Evolutionary conservation across 2,797 vertebrate species (phyloP), one percentile per base, ranked within the genome.

Genomic region (Channa striata): DNA sequence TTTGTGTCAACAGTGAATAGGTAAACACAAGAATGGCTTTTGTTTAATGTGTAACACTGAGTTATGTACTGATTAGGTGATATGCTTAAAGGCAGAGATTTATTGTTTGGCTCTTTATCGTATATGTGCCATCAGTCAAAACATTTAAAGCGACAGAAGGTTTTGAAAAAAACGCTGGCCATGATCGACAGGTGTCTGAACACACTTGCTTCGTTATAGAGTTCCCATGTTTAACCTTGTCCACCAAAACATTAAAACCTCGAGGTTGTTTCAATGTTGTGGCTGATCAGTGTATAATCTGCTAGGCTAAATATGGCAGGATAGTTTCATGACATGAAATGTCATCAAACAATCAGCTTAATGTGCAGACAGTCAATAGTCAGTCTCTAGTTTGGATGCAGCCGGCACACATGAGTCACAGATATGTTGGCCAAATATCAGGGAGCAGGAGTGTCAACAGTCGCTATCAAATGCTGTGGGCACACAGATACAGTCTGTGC

Each of bases 1-100:
- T 72, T 57, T 89, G 77, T 87, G 81, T 83, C 78, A 88, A 72
- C 83, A 74, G 80, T 68, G 79, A 21, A 49, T 76, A 59, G 46
- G 84, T 81, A 85, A 90, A 91, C 83, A 84, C 5, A 0, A n/a
- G 25, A 43, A 68, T 40, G 66, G 82, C 42, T 49, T 74, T 60
- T 72, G 73, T 75, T 82, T 87, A 77, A 83, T 58, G 63, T 80
- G 52, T 71, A 76, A 81, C 70, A 67, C 68, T 34, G 51, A 10
- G 11, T 16, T 66, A 23, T 59, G 47, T 9, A 30, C 34, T 17
- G 49, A 17, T 61, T 59, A 34, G 37, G 44, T 14, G 67, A 51
- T 25, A 11, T n/a, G 40, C 56, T 63, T 34, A 17, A n/a, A 21
- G 61, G 61, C 52, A 51, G 68, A 63, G 61, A 64, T 47, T 66